Conservation (phyloP, 2,113 vertebrate genomes). For the Gymnarchus niloticus region DNA sequence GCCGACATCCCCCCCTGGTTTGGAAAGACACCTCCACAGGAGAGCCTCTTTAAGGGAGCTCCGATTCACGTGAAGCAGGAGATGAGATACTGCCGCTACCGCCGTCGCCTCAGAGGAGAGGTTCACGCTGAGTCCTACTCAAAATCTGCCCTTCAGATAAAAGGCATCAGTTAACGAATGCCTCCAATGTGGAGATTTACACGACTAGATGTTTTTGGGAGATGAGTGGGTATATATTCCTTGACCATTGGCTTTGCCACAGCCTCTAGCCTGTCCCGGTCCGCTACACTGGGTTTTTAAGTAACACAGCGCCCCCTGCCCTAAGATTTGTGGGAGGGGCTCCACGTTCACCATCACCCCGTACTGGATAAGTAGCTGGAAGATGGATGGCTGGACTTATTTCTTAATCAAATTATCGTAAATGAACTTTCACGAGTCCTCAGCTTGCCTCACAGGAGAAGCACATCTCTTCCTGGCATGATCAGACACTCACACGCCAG, state of each 20-base stretch:
- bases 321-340: no score
- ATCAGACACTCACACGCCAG: neutral
- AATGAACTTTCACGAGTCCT: no score
- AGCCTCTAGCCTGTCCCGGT: neutral
- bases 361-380: neutral
- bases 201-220: slow-evolving; percentile 42
- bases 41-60: neutral
- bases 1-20: neutral
- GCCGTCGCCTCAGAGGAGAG: neutral
- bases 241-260: neutral
- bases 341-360: no score
- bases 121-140: neutral
- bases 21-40: neutral
- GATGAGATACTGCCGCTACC: neutral
- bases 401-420: neutral
- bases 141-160: slow-evolving; percentile 18
- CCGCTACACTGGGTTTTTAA: neutral
- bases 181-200: slow-evolving; percentile 20
- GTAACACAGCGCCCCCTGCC: neutral
- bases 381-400: neutral
- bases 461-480: no score
- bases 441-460: no score
- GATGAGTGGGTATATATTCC: slow-evolving; percentile 29
- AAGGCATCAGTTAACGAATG: neutral
- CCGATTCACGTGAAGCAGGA: neutral